A percentile compares a stretch with the other conserved stretches of the same genome.
Conservation (phyloP, 2,797 vertebrate genomes). For the Pantherophis vulpinus region DNA sequence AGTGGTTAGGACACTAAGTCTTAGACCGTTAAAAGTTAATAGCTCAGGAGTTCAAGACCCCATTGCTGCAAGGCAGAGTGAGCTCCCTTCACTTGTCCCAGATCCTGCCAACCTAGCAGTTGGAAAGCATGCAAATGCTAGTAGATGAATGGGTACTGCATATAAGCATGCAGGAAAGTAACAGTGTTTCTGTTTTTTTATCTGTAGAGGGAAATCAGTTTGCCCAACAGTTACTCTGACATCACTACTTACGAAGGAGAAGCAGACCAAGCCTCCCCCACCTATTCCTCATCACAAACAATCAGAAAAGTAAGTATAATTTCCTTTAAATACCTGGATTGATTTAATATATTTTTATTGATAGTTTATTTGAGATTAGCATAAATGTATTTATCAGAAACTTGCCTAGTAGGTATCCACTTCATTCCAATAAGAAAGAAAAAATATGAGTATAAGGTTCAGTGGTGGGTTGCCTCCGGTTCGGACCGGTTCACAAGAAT, state of each 20-base stretch:
- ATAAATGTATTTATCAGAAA: not conserved
- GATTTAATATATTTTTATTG: not conserved
- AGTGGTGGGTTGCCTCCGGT: too few species aligned
- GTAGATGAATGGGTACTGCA: not conserved
- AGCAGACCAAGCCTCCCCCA: constrained; percentile 16
- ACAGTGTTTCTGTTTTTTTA: not conserved
- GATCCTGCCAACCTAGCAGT: not conserved
- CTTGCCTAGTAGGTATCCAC: not conserved
- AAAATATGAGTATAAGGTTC: not conserved
- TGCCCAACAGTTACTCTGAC: constrained; percentile 29
- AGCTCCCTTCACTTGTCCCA: not conserved
- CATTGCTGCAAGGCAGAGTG: not conserved
- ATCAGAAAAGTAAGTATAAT: constrained; percentile 19
- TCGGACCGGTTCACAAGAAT: too few species aligned
- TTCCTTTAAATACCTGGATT: not conserved
- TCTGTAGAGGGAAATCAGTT: constrained; percentile 38
- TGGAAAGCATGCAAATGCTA: not conserved
- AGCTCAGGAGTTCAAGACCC: not conserved
- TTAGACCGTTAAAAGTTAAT: not conserved
- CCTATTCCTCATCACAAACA: constrained; percentile 35
- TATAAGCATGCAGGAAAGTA: not conserved
- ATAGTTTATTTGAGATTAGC: not conserved
- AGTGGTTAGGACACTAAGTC: not conserved
- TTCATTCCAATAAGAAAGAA: not conserved
- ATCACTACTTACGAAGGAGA: constrained; percentile 29